phyloP scores from a whole-genome alignment of 1,140 invertebrate species.

The Drosophila bocqueti region DNA sequence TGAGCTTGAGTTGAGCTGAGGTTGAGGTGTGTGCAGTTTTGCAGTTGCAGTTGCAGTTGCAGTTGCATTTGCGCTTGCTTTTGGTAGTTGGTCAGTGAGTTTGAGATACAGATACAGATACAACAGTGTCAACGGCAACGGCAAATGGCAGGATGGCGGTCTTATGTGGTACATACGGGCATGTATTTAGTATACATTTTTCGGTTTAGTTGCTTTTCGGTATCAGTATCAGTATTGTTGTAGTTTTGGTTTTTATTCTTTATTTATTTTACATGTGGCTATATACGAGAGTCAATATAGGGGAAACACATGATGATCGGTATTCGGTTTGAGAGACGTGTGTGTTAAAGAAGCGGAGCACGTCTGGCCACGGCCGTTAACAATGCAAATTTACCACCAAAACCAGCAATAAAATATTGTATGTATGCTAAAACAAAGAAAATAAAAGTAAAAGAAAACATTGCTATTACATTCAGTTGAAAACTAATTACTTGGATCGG shows the following conservation, averaged over 20 bases:
- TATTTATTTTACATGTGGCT: constrained; percentile 58
- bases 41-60: constrained; percentile 45
- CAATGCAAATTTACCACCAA: constrained; percentile 82
- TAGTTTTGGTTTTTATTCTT: constrained; percentile 32
- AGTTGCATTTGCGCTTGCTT: constrained; percentile 55
- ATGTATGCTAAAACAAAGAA: constrained; percentile 83
- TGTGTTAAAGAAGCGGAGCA: constrained; percentile 76
- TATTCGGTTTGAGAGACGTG: constrained; percentile 68
- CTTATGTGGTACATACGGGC: constrained; percentile 63
- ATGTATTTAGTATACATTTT: constrained; percentile 70
- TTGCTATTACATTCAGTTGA: constrained; percentile 79
- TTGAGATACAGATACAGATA: constrained; percentile 65
- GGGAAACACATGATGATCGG: constrained; percentile 60
- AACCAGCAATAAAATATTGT: constrained; percentile 82
- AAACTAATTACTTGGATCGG: constrained; percentile 53
- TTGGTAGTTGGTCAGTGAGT: constrained; percentile 76
- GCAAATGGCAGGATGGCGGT: constrained; percentile 57
- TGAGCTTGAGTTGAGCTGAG: constrained; percentile 59
- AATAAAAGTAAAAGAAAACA: constrained; percentile 82
- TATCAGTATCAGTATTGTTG: constrained; percentile 48
- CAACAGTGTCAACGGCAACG: constrained; percentile 55
- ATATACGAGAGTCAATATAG: constrained; percentile 56
- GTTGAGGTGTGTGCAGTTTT: constrained; percentile 69
- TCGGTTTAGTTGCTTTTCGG: constrained; percentile 61
- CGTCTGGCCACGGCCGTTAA: constrained; percentile 79